phyloP scores from a whole-genome alignment of 2,888 invertebrate genomes.

The Microctonus hyperodae region DNA sequence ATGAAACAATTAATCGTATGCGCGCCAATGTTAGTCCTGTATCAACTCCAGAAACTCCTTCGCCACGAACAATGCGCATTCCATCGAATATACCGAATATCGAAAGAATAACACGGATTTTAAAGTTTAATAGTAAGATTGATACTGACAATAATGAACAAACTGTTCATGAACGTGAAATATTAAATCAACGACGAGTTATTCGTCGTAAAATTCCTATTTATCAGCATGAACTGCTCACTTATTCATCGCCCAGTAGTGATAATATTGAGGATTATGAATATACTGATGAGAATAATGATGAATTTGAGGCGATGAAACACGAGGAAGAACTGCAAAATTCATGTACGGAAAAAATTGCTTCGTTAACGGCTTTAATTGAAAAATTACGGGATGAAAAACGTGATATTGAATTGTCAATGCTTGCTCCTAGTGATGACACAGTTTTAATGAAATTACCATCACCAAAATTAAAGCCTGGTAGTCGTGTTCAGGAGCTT shows the following conservation, averaged over 20 bases:
- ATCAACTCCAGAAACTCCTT: slow-evolving; percentile 60
- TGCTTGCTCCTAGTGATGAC: slow-evolving; percentile 44
- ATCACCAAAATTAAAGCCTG: slow-evolving; percentile 35
- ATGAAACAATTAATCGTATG: slow-evolving; percentile 40
- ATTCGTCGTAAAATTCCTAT: background rate
- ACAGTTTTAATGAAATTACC: slow-evolving; percentile 49
- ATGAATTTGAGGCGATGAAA: slow-evolving; percentile 51
- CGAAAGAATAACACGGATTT: slow-evolving; percentile 42
- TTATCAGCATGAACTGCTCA: slow-evolving; percentile 14
- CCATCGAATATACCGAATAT: slow-evolving; percentile 54
- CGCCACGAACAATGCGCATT: slow-evolving; percentile 55
- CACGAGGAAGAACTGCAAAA: slow-evolving; percentile 67
- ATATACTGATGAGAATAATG: slow-evolving; percentile 39
- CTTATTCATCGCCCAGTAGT: slow-evolving; percentile 50
- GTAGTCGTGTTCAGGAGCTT: slow-evolving; percentile 44
- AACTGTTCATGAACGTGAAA: background rate
- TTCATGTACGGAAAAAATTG: slow-evolving; percentile 67
- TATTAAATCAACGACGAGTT: background rate
- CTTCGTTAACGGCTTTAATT: slow-evolving; percentile 67
- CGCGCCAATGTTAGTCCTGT: slow-evolving; percentile 54
- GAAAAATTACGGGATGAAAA: slow-evolving; percentile 68
- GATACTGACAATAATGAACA: too few species aligned
- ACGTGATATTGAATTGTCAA: slow-evolving; percentile 51
- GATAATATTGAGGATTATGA: slow-evolving; percentile 51
- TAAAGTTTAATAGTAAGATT: slow-evolving; percentile 37